These are phyloP conservation scores for Toxonevra muliebris DNA, from an alignment of 2,888 invertebrate species.

Conservation along the genomic window DNA sequence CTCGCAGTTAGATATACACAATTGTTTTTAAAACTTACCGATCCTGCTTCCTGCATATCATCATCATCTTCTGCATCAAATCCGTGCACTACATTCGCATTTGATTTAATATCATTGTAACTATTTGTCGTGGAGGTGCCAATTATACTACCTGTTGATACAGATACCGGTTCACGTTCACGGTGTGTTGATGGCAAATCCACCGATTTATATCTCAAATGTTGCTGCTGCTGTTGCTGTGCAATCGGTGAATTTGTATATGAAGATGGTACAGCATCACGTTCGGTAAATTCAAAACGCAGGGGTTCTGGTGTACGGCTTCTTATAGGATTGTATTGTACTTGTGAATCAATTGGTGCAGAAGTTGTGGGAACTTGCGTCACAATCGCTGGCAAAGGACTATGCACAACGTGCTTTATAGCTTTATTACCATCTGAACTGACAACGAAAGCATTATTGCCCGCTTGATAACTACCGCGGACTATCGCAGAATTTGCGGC, in stretches of 20 bases:
- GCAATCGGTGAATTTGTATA: constrained; percentile 55
- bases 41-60: constrained; percentile 48
- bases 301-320: constrained; percentile 54
- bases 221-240: constrained; percentile 24
- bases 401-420: constrained; percentile 53
- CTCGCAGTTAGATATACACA: no score
- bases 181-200: constrained; percentile 32
- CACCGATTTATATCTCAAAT: constrained; percentile 35
- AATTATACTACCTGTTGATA: constrained; percentile 22
- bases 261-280: constrained; percentile 57
- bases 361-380: constrained; percentile 33
- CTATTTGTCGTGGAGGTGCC: constrained; percentile 18
- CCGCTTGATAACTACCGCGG: constrained; percentile 57
- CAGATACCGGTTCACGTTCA: constrained; percentile 21
- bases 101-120: constrained; percentile 11
- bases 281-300: constrained; percentile 62
- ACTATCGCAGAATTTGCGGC: constrained; percentile 47
- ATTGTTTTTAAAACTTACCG: constrained; percentile 45
- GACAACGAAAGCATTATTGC: constrained; percentile 55
- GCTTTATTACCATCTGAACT: constrained; percentile 59
- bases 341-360: constrained; percentile 39
- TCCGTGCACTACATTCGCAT: constrained; percentile 18
- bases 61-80: constrained; percentile 53
- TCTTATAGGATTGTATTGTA: constrained; percentile 40
- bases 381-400: constrained; percentile 38